A percentile compares a stretch with the other conserved stretches of the same genome.
Evolutionary conservation across 2,888 invertebrate genomes (phyloP).

Genomic region (Drosophila sordidapex): DNA sequence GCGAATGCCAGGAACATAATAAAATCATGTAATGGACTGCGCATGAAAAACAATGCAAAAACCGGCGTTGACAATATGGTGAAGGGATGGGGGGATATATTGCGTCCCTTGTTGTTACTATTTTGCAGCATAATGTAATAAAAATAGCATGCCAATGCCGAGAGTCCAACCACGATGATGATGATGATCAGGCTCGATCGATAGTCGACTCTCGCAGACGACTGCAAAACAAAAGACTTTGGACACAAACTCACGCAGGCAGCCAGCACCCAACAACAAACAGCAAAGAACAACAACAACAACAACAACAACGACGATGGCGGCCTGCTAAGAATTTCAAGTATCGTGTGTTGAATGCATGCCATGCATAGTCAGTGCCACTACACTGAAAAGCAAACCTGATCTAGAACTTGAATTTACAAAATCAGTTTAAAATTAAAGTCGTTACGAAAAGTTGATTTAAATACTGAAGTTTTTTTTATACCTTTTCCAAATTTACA

Average conservation of each 20-base stretch:
- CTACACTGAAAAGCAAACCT: conserved; percentile 1
- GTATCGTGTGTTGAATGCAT: conserved; percentile 81
- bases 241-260: conserved; percentile 78
- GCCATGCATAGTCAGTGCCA: conserved; percentile 73
- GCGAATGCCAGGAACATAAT: conserved; percentile 80
- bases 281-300: conserved; percentile 12
- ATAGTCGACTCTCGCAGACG: conserved; percentile 54
- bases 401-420: neutral
- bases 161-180: conserved; percentile 61
- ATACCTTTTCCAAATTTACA: neutral
- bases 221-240: conserved; percentile 77
- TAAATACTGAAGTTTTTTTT: neutral
- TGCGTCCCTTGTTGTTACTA: conserved; percentile 75
- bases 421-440: neutral
- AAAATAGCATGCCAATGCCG: conserved; percentile 74
- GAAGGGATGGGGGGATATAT: conserved; percentile 9
- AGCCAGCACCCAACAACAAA: conserved; percentile 35
- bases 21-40: conserved; percentile 81
- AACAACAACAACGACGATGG: conserved; percentile 42
- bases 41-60: conserved; percentile 80
- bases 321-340: conserved; percentile 78
- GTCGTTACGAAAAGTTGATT: neutral
- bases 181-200: conserved; percentile 76
- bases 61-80: conserved; percentile 67
- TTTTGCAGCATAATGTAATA: conserved; percentile 80